phyloP scores from a whole-genome alignment of 2,113 vertebrate species.

The Cinclus cinclus region DNA sequence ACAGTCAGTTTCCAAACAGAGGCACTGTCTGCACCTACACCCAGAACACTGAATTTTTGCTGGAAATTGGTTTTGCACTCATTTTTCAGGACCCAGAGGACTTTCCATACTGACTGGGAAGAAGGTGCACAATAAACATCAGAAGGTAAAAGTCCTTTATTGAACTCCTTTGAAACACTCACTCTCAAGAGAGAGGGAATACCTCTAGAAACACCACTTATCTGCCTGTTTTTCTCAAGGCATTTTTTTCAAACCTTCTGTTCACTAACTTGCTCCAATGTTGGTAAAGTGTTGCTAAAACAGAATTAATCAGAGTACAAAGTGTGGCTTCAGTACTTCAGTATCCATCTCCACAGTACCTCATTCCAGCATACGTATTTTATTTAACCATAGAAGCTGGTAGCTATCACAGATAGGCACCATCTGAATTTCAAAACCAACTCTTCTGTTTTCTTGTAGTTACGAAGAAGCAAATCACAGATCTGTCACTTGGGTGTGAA shows the following conservation, averaged over 20 bases:
- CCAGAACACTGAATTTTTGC: neutral
- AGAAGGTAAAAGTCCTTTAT: constrained; percentile 3
- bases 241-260: neutral
- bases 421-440: neutral
- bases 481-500: neutral
- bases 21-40: neutral
- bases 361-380: neutral
- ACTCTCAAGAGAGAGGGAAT: neutral
- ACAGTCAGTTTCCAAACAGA: neutral
- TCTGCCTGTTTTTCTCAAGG: neutral
- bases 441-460: neutral
- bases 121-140: neutral
- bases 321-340: neutral
- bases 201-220: neutral
- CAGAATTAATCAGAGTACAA: neutral
- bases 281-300: neutral
- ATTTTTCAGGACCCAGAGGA: neutral
- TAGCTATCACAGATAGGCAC: neutral
- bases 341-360: neutral
- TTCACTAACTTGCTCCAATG: neutral
- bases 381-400: neutral
- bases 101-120: neutral
- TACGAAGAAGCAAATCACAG: neutral
- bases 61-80: neutral
- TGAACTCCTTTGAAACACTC: neutral